phyloP scores from a whole-genome alignment of 2,888 invertebrate species.

The Agrochola circellaris region DNA sequence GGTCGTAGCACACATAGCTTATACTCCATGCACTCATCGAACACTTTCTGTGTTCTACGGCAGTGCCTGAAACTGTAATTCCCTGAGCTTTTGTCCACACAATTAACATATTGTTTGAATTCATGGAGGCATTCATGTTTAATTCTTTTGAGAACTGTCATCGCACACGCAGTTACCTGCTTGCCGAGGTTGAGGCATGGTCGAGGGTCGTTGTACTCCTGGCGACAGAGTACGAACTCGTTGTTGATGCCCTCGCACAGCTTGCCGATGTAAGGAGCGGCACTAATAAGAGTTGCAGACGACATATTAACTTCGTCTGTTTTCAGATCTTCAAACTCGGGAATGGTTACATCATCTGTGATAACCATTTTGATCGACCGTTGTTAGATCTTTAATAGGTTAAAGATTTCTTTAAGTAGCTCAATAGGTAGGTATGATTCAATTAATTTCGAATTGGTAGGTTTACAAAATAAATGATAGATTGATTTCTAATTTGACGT shows the following conservation, averaged over 20 bases:
- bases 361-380: constrained; percentile 89
- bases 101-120: constrained; percentile 94
- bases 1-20: constrained; percentile 95
- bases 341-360: constrained; percentile 92
- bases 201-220: constrained; percentile 95
- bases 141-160: constrained; percentile 95
- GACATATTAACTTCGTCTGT: constrained; percentile 95
- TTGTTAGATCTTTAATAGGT: constrained; percentile 5
- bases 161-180: constrained; percentile 95
- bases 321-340: constrained; percentile 94
- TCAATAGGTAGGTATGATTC: background rate
- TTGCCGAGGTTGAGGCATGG: constrained; percentile 96
- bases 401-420: background rate
- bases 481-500: constrained; percentile 23
- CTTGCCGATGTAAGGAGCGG: constrained; percentile 97
- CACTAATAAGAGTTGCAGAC: constrained; percentile 95
- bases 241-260: constrained; percentile 97
- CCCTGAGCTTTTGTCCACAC: constrained; percentile 94
- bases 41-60: constrained; percentile 95
- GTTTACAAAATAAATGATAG: background rate
- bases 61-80: constrained; percentile 92
- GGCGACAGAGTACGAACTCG: constrained; percentile 98
- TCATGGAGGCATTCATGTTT: constrained; percentile 95
- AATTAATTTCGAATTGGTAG: background rate
- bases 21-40: constrained; percentile 95